A percentile compares a stretch with the other conserved stretches of the same genome.
These are phyloP conservation scores for Bombus impatiens DNA, from an alignment of 1,140 invertebrate genomes.

Conservation along the genomic window DNA sequence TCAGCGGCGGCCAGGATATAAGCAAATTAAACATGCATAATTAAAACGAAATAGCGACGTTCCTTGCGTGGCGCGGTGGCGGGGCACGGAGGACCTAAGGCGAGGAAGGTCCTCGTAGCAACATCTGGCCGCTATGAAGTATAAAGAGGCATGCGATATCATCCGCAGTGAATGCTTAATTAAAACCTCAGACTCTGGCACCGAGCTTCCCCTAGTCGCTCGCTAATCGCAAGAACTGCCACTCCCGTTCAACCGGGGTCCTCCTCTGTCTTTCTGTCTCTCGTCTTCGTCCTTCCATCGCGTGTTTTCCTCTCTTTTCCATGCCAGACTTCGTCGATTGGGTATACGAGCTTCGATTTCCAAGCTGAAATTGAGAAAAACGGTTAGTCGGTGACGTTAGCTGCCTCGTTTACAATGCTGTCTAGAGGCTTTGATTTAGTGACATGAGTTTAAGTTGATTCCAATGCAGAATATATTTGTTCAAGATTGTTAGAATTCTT, in stretches of 20 bases:
- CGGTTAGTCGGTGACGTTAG: background rate
- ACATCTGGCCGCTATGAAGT: constrained; percentile 82
- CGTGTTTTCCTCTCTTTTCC: background rate
- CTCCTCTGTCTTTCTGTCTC: constrained; percentile 52
- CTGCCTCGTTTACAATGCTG: background rate
- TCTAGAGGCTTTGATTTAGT: no score
- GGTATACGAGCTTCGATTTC: background rate
- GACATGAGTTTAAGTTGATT: no score
- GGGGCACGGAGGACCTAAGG: constrained; percentile 59
- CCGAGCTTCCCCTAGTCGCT: constrained; percentile 68
- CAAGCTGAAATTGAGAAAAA: background rate
- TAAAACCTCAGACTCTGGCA: constrained; percentile 81
- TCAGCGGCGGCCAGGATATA: constrained; percentile 67
- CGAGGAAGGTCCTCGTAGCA: constrained; percentile 72
- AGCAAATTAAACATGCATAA: constrained; percentile 82
- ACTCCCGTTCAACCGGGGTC: constrained; percentile 71
- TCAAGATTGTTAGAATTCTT: background rate
- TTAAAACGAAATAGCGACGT: constrained; percentile 76
- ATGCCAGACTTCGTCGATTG: background rate
- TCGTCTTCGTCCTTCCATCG: background rate
- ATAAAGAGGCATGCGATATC: constrained; percentile 82
- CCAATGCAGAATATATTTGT: background rate
- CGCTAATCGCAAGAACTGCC: constrained; percentile 77
- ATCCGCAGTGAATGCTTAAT: constrained; percentile 82
- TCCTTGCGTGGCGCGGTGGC: constrained; percentile 55